A percentile compares a stretch with the other conserved stretches of the same genome.
phyloP scores from a whole-genome alignment of 2,888 invertebrate genomes.

The Phyllotreta cruciferae region DNA sequence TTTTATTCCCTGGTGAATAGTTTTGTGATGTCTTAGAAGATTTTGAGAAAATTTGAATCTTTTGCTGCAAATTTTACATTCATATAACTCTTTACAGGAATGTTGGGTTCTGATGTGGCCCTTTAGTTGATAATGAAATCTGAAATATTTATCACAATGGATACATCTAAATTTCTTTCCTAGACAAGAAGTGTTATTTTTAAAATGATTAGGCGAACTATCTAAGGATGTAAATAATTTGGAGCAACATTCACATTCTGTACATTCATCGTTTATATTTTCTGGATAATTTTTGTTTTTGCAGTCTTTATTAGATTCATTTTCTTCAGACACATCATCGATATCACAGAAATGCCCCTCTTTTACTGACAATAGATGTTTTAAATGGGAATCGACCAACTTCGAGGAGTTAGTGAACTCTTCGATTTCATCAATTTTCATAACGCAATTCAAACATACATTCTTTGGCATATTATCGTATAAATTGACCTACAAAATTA shows the following conservation, averaged over 20 bases:
- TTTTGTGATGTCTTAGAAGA: conserved; percentile 35
- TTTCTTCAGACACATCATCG: conserved; percentile 12
- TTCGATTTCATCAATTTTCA: conserved; percentile 24
- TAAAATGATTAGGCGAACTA: conserved; percentile 24
- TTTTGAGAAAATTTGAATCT: conserved; percentile 38
- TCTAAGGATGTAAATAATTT: conserved; percentile 16
- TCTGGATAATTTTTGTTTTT: too few species aligned
- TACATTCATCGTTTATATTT: conserved; percentile 5
- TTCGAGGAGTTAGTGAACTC: conserved; percentile 7
- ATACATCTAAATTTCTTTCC: conserved; percentile 29
- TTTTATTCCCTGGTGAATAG: conserved; percentile 42
- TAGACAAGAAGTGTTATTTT: conserved; percentile 23
- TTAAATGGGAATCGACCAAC: conserved; percentile 18
- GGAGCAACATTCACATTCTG: conserved; percentile 11
- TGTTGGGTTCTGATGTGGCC: conserved; percentile 32
- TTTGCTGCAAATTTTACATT: conserved; percentile 39
- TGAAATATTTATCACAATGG: conserved; percentile 31
- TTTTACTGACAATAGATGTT: conserved; percentile 8
- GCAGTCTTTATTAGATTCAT: conserved; percentile 4
- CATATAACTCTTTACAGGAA: conserved; percentile 29
- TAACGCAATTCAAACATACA: conserved; percentile 17
- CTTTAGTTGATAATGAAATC: conserved; percentile 31
- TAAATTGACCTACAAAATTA: conserved; percentile 11
- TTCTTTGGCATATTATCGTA: conserved; percentile 20
- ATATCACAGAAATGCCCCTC: conserved; percentile 9